A percentile compares a stretch with the other conserved stretches of the same genome.
Conservation (phyloP, 1,140 invertebrate genomes). For the Odontomachus brunneus region DNA sequence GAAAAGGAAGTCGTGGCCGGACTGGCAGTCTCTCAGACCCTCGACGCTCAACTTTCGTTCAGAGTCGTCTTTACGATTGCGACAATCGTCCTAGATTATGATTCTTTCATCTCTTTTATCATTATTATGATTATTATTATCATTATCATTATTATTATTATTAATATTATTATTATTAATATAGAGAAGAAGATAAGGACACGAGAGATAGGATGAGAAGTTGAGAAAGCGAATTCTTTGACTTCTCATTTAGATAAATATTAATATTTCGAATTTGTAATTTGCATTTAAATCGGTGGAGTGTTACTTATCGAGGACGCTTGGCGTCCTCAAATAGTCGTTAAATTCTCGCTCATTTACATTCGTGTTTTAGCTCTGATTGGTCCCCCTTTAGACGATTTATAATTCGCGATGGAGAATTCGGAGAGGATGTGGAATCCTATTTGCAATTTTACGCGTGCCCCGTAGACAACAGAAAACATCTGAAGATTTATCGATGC, state of each 20-base stretch:
- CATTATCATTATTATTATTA: background rate
- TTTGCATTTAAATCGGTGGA: too few relatives aligned
- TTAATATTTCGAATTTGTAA: conserved; percentile 8
- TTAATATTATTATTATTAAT: too few relatives aligned
- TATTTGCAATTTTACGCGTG: too few relatives aligned
- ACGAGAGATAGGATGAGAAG: conserved; percentile 5
- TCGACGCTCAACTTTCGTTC: conserved; percentile 31
- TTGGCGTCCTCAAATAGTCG: too few relatives aligned
- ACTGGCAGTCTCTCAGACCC: conserved; percentile 20
- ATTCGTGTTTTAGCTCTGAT: too few relatives aligned
- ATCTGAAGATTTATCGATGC: too few relatives aligned
- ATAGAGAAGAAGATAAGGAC: background rate
- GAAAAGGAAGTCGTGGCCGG: background rate
- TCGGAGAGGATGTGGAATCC: too few relatives aligned
- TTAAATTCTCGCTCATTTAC: too few relatives aligned
- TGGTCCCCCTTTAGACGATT: too few relatives aligned
- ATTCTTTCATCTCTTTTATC: background rate
- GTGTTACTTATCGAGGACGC: too few relatives aligned
- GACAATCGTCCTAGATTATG: background rate
- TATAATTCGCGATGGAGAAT: too few relatives aligned
- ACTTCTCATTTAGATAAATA: background rate
- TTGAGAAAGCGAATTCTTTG: background rate
- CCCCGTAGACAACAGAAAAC: too few relatives aligned
- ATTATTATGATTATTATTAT: background rate
- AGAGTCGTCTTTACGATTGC: background rate